Base-by-base conservation (phyloP, 2,113 vertebrate genomes). In the Arothron firmamentum region DNA sequence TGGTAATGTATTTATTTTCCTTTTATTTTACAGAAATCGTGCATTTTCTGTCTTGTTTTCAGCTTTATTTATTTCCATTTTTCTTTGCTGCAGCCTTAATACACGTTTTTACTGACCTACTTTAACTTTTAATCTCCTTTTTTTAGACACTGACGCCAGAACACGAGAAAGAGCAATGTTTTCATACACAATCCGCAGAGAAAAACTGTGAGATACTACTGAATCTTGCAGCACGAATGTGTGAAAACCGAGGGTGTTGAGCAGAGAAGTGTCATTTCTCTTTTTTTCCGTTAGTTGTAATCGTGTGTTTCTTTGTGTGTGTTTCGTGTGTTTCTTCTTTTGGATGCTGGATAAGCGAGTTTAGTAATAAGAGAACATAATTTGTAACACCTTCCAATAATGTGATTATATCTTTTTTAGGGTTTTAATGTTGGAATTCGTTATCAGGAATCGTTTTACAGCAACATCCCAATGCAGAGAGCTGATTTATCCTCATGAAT, bases 241-340 rank as follows among this genome's bases (percentile, higher is more conserved):
- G 87, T 81, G 84, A 88, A 85, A 84, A 66, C 57, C 38, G 83
- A 74, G 72, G 74, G 85, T 78, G 87, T 80, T 45, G 68, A 82
- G 67, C 8, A 6, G 46, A 73, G 73, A 84, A 69, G 85, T 85
- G 85, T 81, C 70, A 67, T 63, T 65, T 72, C 10, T 70, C 69
- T 67, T 51, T 60, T 70, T 63, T 63, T 72, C n/a, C n/a, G n/a
- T n/a, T n/a, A n/a, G n/a, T n/a, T n/a, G n/a, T 63, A 46, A 69
- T 47, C 77, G 67, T 71, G 67, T 86, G 75, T 82, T 65, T 83
- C 80, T 83, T 78, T 71, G 67, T 86, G 75, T 82, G 64, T 83
- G 79, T 83, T 78, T 47, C 77, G 67, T 71, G 67, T 86, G 75
- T 82, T 65, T 83, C 80, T 83, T 78, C n/a, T n/a, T n/a, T n/a